Evolutionary conservation across 1,140 invertebrate species (phyloP).

Genomic region (Lepidotrigona ventralis): DNA sequence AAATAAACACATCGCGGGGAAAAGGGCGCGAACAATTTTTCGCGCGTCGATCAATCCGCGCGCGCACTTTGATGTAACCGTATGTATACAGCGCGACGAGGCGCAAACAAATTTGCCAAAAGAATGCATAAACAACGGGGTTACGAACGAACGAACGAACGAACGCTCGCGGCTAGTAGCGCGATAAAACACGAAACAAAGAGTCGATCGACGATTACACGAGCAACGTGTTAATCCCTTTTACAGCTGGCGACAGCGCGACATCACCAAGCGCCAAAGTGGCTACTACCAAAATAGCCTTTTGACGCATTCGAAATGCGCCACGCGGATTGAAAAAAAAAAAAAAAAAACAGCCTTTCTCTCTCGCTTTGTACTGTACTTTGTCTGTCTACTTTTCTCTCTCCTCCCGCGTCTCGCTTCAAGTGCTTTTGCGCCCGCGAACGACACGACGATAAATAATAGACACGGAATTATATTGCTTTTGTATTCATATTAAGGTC

Average conservation of each 20-base stretch:
- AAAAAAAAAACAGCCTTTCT: neutral
- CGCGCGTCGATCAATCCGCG: constrained; percentile 32
- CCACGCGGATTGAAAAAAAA: neutral
- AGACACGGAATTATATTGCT: constrained; percentile 74
- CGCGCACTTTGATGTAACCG: constrained; percentile 56
- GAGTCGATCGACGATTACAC: constrained; percentile 51
- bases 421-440: constrained; percentile 53
- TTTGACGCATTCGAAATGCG: constrained; percentile 66
- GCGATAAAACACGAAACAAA: constrained; percentile 58
- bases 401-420: constrained; percentile 16
- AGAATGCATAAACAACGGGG: constrained; percentile 55
- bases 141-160: constrained; percentile 45
- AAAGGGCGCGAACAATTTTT: neutral
- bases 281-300: constrained; percentile 49
- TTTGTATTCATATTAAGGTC: constrained; percentile 80
- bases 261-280: constrained; percentile 44
- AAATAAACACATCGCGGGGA: neutral
- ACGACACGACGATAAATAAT: constrained; percentile 76
- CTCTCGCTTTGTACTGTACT: neutral
- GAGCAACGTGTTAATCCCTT: constrained; percentile 70
- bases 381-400: neutral
- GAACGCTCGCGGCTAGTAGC: neutral
- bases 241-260: constrained; percentile 58
- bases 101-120: constrained; percentile 47
- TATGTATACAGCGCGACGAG: constrained; percentile 8